Percentiles rank a stretch among this genome's conserved stretches.
phyloP scores from a whole-genome alignment of 1,140 invertebrate species.

The Pogonomyrmex californicus region DNA sequence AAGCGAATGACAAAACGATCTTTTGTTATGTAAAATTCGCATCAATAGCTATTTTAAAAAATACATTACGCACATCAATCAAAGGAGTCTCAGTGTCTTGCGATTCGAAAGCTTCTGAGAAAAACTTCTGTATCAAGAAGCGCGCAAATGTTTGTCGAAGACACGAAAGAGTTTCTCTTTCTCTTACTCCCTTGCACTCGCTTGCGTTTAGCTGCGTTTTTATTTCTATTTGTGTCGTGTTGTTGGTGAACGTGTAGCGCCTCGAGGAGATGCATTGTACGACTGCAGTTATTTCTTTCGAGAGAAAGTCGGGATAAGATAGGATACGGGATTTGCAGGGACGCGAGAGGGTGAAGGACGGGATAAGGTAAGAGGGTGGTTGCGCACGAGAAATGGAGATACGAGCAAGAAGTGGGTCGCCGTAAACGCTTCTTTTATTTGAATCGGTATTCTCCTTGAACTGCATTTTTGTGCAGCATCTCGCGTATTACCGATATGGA shows the following conservation, averaged over 20 bases:
- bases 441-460: constrained; percentile 51
- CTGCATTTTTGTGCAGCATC: constrained; percentile 42
- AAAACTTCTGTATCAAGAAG: constrained; percentile 53
- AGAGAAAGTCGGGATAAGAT: constrained; percentile 60
- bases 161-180: neutral
- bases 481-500: constrained; percentile 20
- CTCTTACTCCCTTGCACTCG: neutral
- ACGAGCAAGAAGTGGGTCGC: constrained; percentile 54
- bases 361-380: neutral
- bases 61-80: constrained; percentile 17
- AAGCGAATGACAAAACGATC: neutral
- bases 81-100: constrained; percentile 6
- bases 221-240: constrained; percentile 72
- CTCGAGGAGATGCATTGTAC: constrained; percentile 70
- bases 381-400: constrained; percentile 54
- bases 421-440: constrained; percentile 57
- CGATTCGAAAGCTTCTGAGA: constrained; percentile 30
- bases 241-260: constrained; percentile 72
- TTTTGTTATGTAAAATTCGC: neutral
- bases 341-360: constrained; percentile 12
- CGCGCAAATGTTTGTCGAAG: constrained; percentile 53
- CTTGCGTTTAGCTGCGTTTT: constrained; percentile 65
- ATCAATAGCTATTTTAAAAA: constrained; percentile 11
- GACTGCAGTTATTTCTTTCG: constrained; percentile 59
- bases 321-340: constrained; percentile 55